Conservation (phyloP, 2,797 vertebrate genomes). For the Apogon talboti region DNA sequence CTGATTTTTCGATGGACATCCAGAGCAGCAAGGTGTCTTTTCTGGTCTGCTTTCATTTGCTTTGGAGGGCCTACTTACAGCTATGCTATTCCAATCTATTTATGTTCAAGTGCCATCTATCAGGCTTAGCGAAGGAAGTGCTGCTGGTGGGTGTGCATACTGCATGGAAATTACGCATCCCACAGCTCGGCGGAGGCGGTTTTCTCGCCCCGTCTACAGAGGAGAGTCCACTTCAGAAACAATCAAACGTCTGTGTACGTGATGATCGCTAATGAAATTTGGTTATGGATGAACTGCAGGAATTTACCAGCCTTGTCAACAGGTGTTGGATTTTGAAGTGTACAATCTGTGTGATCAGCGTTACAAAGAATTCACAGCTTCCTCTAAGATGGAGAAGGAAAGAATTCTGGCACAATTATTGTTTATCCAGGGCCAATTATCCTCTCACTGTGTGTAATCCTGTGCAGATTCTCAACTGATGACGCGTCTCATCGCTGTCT, state of each 20-base stretch:
- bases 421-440: constrained; percentile 70
- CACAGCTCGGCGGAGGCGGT: constrained; percentile 56
- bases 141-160: constrained; percentile 59
- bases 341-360: constrained; percentile 25
- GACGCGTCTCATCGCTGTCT: constrained; percentile 45
- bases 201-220: constrained; percentile 42
- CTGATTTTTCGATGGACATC: constrained; percentile 31
- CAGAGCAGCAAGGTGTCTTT: constrained; percentile 44
- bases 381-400: constrained; percentile 36
- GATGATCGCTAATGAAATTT: constrained; percentile 37
- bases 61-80: constrained; percentile 66
- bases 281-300: constrained; percentile 26
- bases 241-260: constrained; percentile 54
- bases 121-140: constrained; percentile 55
- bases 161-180: constrained; percentile 59
- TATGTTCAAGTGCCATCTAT: constrained; percentile 74
- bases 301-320: constrained; percentile 40
- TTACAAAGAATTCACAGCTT: constrained; percentile 54
- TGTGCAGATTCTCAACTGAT: constrained; percentile 32
- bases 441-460: constrained; percentile 64
- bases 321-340: constrained; percentile 50
- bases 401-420: constrained; percentile 61
- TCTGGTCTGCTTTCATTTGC: constrained; percentile 57
- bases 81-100: constrained; percentile 72
- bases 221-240: constrained; percentile 53